Conservation (phyloP, 2,113 vertebrate genomes). For the Psilopogon haemacephalus region DNA sequence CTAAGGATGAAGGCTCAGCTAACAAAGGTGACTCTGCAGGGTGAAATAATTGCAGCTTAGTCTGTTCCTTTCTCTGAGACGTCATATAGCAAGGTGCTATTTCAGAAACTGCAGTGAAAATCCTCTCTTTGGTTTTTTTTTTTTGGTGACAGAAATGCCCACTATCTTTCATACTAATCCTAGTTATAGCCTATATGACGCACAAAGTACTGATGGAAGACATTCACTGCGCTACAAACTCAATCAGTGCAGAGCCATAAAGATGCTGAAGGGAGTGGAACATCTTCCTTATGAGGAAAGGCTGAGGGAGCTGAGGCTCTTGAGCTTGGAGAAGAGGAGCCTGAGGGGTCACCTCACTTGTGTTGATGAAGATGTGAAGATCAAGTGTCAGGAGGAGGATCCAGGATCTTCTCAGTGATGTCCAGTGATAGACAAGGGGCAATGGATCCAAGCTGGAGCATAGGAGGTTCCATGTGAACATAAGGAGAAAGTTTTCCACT, state of each 20-base stretch:
- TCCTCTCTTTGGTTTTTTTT: slow-evolving; percentile 28
- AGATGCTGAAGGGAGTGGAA: no score
- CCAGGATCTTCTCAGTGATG: no score
- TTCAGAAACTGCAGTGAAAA: slow-evolving; percentile 5
- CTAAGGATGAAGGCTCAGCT: background rate
- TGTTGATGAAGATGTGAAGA: no score
- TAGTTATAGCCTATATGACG: background rate
- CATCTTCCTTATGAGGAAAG: background rate
- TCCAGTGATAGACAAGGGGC: no score
- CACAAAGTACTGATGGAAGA: background rate
- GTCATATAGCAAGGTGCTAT: background rate
- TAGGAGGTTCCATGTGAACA: no score
- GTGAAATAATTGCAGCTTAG: background rate
- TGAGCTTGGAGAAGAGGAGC: no score
- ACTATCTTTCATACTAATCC: background rate
- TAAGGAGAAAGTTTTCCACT: background rate
- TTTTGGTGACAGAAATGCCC: slow-evolving; percentile 2
- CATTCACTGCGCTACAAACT: background rate
- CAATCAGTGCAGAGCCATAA: no score
- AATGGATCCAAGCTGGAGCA: no score
- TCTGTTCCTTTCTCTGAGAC: background rate
- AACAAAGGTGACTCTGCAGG: background rate
- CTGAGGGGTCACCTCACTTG: no score
- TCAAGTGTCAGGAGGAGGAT: no score
- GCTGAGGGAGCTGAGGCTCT: no score